These are phyloP conservation scores for Microcebus ravelobensis DNA, from an alignment of 2,113 vertebrate genomes.

Conservation along the genomic window DNA sequence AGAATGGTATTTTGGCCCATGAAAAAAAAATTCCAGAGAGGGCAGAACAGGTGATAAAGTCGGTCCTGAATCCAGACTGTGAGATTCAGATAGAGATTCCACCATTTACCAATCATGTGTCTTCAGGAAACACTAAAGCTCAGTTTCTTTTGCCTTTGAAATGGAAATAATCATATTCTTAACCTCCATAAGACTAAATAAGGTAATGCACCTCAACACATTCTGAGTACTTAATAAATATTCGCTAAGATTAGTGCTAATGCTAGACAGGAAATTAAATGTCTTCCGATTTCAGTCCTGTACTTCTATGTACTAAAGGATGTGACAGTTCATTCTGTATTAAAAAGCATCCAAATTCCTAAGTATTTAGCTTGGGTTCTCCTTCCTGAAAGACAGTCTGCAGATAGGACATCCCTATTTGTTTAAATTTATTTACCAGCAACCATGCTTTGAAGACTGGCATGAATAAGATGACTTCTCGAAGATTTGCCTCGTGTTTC, in stretches of 20 bases:
- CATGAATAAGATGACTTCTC: neutral
- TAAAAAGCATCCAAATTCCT: neutral
- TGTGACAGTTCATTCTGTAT: neutral
- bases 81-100: neutral
- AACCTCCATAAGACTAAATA: neutral
- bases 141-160: conserved; percentile 14
- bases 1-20: neutral
- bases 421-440: neutral
- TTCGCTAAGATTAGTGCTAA: neutral
- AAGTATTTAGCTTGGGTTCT: neutral
- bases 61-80: neutral
- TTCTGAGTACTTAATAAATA: neutral
- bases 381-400: neutral
- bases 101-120: neutral
- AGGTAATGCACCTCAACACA: neutral
- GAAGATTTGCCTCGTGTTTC: neutral
- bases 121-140: neutral
- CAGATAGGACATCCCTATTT: neutral
- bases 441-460: neutral
- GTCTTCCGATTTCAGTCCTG: neutral
- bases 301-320: neutral
- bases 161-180: neutral
- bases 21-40: neutral
- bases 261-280: conserved; percentile 55
- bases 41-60: neutral